phyloP scores from a whole-genome alignment of 2,888 invertebrate genomes.

The Rhodophaea formosa region DNA sequence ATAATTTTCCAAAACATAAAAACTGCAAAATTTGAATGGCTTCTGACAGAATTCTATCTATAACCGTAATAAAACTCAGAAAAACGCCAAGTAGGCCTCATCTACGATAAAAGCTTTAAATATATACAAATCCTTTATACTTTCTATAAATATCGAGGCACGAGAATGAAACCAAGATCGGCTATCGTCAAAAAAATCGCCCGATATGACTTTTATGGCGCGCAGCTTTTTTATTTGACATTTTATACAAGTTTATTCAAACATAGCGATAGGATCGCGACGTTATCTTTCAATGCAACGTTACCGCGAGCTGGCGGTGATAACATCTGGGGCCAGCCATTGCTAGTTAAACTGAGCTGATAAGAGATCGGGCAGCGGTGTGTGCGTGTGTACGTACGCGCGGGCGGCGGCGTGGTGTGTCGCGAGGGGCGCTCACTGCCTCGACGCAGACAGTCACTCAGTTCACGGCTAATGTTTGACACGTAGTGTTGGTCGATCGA shows the following conservation, averaged over 20 bases:
- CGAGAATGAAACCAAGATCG: conserved; percentile 39
- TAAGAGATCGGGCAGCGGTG: conserved; percentile 70
- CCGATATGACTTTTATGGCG: conserved; percentile 68
- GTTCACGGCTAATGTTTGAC: conserved; percentile 79
- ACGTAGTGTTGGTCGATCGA: conserved; percentile 23
- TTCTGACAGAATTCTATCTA: too few relatives aligned
- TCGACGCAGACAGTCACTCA: conserved; percentile 72
- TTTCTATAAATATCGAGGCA: conserved; percentile 24
- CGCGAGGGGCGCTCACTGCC: conserved; percentile 59
- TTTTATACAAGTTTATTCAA: conserved; percentile 82
- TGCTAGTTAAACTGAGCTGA: conserved; percentile 79
- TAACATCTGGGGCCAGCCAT: conserved; percentile 78
- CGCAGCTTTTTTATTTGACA: conserved; percentile 79
- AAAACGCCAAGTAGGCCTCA: too few relatives aligned
- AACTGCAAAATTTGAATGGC: too few relatives aligned
- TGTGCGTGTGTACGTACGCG: conserved; percentile 45
- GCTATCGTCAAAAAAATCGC: conserved; percentile 62
- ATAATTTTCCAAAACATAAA: too few relatives aligned
- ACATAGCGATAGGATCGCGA: conserved; percentile 76
- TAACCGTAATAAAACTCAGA: too few relatives aligned
- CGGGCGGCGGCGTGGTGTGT: conserved; percentile 41
- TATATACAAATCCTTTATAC: background rate
- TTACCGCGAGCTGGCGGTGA: conserved; percentile 77
- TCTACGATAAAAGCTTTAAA: too few relatives aligned
- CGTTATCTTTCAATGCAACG: conserved; percentile 81